Base-by-base conservation (phyloP, 1,140 invertebrate genomes). In the Procambarus clarkii region DNA sequence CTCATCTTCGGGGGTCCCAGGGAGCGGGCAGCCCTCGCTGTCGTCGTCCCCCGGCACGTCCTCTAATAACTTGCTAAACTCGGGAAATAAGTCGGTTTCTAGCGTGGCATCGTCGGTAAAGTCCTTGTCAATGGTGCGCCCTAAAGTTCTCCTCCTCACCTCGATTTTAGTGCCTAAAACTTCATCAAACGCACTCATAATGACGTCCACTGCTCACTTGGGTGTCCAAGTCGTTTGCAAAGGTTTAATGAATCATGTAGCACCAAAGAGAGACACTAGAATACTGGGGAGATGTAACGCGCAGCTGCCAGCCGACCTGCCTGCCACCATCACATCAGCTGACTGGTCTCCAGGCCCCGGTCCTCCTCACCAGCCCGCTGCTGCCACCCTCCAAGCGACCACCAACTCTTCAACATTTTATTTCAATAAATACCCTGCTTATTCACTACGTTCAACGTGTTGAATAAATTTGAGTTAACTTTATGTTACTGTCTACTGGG, bases 1-100 rank as follows among this genome's bases (percentile, higher is more conserved):
- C 24, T 97, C 96, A 93, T 97, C 97, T 94, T 97, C 97, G 7
- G 97, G 97, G n/a, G 97, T 98, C 1, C 97, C 97, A 15, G 97
- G 97, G 86, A 98, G 94, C 3, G 97, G 97, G 94, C 97, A 97
- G 24, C 93, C 93, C 54, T 93, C 85, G 85, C 96, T 97, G 94
- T 97, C 97, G 92, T 97, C 96, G 93, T 97, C 97, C 64, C 96
- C 97, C 78, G 85, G 69, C 15, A 92, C 92, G 64, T 85, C 64
- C 2, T 92, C 93, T 64, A 93, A 80, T 48, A 93, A 83, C 69
- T 86, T 87, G 64, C 81, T 92, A 44, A 92, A 91, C 91, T 93
- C 93, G 0, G 92, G 92, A 54, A 93, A 93, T 60, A 93, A 81
- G 46, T 93, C 92, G 18, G 86, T 34, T 18, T 91, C 83, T 76